Conservation (phyloP, 2,797 vertebrate genomes). For the Urosaurus nigricauda region DNA sequence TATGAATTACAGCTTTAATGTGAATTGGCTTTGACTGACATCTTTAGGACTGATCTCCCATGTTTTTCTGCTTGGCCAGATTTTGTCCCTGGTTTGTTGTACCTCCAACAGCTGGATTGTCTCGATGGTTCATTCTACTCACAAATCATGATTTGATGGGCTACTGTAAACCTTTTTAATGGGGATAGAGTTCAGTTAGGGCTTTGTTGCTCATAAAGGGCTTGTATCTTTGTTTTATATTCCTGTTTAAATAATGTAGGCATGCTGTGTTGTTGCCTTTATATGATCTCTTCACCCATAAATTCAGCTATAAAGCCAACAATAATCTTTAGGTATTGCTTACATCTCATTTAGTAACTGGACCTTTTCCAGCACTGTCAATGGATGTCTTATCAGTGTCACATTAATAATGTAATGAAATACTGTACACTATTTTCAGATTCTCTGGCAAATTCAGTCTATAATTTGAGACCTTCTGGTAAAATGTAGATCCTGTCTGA, state of each 20-base stretch:
- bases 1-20: background rate
- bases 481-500: background rate
- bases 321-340: constrained; percentile 5
- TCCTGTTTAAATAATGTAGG: constrained; percentile 33
- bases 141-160: background rate
- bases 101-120: background rate
- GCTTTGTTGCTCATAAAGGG: background rate
- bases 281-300: background rate
- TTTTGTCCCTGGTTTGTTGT: background rate
- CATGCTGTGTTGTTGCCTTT: background rate
- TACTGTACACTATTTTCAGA: constrained; percentile 20
- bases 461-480: constrained; percentile 3
- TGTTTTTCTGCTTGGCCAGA: background rate
- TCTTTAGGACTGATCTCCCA: background rate
- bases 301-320: background rate
- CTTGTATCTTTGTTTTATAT: background rate
- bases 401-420: constrained; percentile 43
- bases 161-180: background rate
- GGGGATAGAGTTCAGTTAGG: background rate
- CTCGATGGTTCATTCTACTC: background rate
- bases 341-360: constrained; percentile 25
- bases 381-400: background rate
- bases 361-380: constrained; percentile 28
- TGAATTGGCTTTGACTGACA: background rate
- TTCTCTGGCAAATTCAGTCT: constrained; percentile 28